These are phyloP conservation scores for Taeniopygia guttata DNA, from an alignment of 2,797 vertebrate species.

Conservation along the genomic window DNA sequence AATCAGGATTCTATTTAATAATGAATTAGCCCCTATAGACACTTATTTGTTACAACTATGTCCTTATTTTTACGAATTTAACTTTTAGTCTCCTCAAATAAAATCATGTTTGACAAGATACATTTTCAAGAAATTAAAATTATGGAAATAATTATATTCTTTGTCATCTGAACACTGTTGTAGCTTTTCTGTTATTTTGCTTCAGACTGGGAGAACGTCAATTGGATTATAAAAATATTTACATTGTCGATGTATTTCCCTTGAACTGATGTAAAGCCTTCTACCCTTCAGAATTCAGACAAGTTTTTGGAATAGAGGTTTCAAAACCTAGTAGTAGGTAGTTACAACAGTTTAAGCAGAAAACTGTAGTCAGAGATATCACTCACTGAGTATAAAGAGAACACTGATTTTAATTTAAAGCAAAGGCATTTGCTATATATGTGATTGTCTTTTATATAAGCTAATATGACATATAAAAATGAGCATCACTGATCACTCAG, in stretches of 20 bases:
- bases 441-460: neutral
- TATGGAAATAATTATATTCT: neutral
- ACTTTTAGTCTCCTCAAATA: neutral
- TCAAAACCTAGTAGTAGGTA: neutral
- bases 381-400: neutral
- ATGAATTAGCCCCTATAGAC: neutral
- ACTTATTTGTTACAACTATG: neutral
- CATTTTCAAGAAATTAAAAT: neutral
- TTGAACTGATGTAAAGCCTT: neutral
- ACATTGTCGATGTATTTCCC: neutral
- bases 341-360: neutral
- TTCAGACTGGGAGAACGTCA: neutral
- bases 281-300: neutral
- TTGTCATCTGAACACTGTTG: neutral
- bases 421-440: neutral
- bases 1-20: neutral
- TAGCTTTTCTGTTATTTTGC: neutral
- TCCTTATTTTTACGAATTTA: neutral
- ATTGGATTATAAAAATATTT: neutral
- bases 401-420: neutral
- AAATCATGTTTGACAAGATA: neutral
- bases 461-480: neutral
- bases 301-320: neutral
- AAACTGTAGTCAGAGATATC: neutral
- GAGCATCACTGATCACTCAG: neutral